Percentiles rank a stretch among this genome's conserved stretches.
Evolutionary conservation across 2,888 invertebrate species (phyloP).

Genomic region (Cheilosia vernalis): DNA sequence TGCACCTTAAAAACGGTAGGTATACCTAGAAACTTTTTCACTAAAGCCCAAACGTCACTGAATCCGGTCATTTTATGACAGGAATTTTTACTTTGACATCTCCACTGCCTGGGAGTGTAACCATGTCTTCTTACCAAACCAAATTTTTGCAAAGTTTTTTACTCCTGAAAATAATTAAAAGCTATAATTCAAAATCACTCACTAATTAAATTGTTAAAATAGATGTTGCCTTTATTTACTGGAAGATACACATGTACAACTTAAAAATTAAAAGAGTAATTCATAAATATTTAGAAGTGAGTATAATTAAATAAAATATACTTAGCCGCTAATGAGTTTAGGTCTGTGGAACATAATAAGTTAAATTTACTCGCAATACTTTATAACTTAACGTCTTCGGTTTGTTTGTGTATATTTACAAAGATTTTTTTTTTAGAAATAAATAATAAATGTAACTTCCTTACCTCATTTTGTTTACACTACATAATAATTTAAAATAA

Average conservation of each 20-base stretch:
- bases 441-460: constrained; percentile 47
- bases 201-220: constrained; percentile 29
- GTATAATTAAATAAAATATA: constrained; percentile 26
- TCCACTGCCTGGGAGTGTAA: too few relatives aligned
- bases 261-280: constrained; percentile 26
- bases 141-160: too few relatives aligned
- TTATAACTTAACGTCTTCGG: constrained; percentile 51
- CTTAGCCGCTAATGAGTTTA: constrained; percentile 8
- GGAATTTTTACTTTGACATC: too few relatives aligned
- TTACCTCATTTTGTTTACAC: not conserved
- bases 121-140: too few relatives aligned
- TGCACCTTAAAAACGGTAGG: too few relatives aligned
- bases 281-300: constrained; percentile 70
- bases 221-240: constrained; percentile 70
- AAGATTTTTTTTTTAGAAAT: not conserved
- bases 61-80: too few relatives aligned
- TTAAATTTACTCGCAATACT: constrained; percentile 24
- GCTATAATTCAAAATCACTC: not conserved
- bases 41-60: too few relatives aligned
- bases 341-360: not conserved
- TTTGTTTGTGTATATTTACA: constrained; percentile 59
- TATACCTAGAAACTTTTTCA: too few relatives aligned
- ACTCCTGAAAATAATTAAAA: not conserved
- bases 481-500: constrained; percentile 54
- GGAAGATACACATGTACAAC: constrained; percentile 72